Conservation (phyloP, 2,888 invertebrate species). For the Lithophane semibrunnea region DNA sequence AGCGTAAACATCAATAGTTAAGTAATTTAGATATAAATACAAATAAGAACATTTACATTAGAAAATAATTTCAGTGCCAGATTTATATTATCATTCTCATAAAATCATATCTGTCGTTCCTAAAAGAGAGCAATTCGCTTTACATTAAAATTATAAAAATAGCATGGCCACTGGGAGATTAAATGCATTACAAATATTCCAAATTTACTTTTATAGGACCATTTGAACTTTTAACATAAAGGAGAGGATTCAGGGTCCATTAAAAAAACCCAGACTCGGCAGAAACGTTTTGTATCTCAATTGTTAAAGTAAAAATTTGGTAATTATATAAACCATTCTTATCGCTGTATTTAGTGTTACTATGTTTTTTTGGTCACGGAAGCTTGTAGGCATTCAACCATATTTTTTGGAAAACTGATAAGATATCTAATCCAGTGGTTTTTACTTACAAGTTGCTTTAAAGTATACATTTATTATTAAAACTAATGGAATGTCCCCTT, state of each 20-base stretch:
- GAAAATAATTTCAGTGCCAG: conserved; percentile 69
- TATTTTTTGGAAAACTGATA: neutral
- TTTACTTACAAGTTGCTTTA: neutral
- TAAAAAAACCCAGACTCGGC: neutral
- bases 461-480: neutral
- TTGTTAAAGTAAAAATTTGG: neutral
- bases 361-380: neutral
- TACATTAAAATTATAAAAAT: conserved; percentile 79
- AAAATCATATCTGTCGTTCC: conserved; percentile 62
- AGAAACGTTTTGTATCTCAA: neutral
- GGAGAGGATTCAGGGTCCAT: neutral
- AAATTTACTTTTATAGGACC: conserved; percentile 59
- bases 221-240: conserved; percentile 40
- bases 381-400: neutral
- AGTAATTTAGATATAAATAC: conserved; percentile 81
- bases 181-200: conserved; percentile 72
- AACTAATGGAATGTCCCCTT: neutral
- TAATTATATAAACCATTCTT: neutral
- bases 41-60: conserved; percentile 81
- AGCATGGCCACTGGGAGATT: conserved; percentile 88
- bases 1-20: conserved; percentile 85
- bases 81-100: conserved; percentile 54
- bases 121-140: conserved; percentile 76
- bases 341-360: neutral
- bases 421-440: neutral